Percentiles rank a stretch among this genome's conserved stretches.
These are phyloP conservation scores for Chlorodrepanis virens DNA, from an alignment of 2,113 vertebrate species.

Conservation along the genomic window DNA sequence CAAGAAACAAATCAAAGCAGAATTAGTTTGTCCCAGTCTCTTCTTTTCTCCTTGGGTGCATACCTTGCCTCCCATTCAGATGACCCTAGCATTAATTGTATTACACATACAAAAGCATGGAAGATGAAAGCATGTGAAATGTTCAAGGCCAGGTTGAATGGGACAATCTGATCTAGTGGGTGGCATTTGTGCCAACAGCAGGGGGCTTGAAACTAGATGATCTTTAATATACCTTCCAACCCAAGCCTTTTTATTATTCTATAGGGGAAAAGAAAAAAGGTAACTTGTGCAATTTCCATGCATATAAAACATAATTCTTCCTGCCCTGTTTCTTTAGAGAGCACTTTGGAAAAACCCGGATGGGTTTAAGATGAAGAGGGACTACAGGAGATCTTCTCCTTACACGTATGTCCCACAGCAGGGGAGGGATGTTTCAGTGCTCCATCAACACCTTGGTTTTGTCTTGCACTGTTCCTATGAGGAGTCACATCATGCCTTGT, in stretches of 20 bases:
- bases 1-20: background rate
- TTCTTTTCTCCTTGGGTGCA: background rate
- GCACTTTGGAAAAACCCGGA: background rate
- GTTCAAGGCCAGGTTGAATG: background rate
- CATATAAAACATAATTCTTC: background rate
- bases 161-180: background rate
- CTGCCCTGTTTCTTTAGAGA: background rate
- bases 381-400: background rate
- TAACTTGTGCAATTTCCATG: background rate
- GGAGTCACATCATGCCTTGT: conserved; percentile 1
- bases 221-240: background rate
- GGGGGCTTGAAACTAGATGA: background rate
- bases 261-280: accelerated
- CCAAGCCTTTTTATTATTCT: background rate
- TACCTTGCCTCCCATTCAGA: background rate
- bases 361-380: background rate
- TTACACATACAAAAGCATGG: accelerated
- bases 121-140: background rate
- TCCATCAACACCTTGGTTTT: background rate
- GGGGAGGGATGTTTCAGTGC: background rate
- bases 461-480: background rate
- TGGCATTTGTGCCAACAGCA: accelerated
- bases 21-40: background rate
- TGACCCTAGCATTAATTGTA: background rate
- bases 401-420: background rate